Percentiles rank a stretch among this genome's conserved stretches.
Evolutionary conservation across 2,888 invertebrate genomes (phyloP).

Genomic region (Ctena decussata): DNA sequence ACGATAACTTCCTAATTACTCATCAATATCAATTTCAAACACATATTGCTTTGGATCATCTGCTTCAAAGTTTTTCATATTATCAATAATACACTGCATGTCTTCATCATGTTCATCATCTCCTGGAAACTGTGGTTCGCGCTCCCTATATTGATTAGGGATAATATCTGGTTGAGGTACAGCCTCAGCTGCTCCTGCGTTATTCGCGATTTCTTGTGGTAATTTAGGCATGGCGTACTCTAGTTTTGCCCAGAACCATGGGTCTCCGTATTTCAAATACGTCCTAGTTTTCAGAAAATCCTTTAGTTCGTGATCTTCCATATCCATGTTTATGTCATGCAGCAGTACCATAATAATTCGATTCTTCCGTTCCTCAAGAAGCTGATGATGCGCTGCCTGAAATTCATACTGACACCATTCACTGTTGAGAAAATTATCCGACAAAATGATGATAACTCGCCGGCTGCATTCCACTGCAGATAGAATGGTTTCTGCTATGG

Average conservation of each 20-base stretch:
- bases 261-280: background rate
- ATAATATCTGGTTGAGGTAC: background rate
- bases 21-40: background rate
- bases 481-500: constrained; percentile 94
- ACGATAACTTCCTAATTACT: too few relatives aligned
- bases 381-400: constrained; percentile 94
- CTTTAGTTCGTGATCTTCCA: constrained; percentile 81
- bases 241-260: constrained; percentile 1
- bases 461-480: constrained; percentile 95
- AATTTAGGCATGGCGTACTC: background rate
- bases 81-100: background rate
- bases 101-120: background rate
- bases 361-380: constrained; percentile 91
- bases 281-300: constrained; percentile 29
- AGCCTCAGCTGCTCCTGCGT: too few relatives aligned
- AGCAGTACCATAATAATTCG: constrained; percentile 94
- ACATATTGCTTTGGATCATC: background rate
- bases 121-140: background rate
- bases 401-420: constrained; percentile 97
- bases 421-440: constrained; percentile 95
- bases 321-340: constrained; percentile 93
- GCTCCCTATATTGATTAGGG: background rate
- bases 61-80: background rate
- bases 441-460: constrained; percentile 94
- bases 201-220: background rate